Evolutionary conservation across 1,140 invertebrate species (phyloP).

Genomic region (Sycophaga agraensis): DNA sequence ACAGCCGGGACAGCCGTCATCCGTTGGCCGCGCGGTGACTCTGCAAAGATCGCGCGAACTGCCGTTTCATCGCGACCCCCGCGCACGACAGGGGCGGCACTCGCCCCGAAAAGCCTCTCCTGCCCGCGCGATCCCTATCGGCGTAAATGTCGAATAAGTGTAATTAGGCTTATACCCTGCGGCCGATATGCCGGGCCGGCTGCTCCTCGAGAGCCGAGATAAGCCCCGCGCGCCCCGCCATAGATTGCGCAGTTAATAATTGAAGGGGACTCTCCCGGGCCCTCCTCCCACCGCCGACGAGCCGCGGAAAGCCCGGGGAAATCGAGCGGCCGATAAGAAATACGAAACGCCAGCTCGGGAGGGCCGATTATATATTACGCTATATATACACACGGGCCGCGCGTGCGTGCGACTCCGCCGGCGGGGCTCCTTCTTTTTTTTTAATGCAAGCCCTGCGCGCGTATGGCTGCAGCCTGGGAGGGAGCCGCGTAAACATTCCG

Average conservation of each 20-base stretch:
- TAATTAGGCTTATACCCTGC: constrained; percentile 41
- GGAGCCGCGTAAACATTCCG: constrained; percentile 7
- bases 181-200: neutral
- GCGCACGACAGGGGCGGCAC: constrained; percentile 41
- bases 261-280: neutral
- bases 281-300: too few species aligned
- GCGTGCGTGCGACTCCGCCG: neutral
- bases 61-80: constrained; percentile 38
- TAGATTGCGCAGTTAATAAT: constrained; percentile 17
- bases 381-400: too few species aligned
- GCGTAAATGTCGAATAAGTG: constrained; percentile 47
- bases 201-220: neutral
- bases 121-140: constrained; percentile 39
- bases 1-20: constrained; percentile 9
- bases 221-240: neutral
- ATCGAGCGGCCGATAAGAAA: neutral
- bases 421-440: too few species aligned
- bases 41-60: constrained; percentile 34
- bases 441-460: too few species aligned
- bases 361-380: too few species aligned
- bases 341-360: constrained; percentile 4
- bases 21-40: constrained; percentile 40
- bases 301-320: too few species aligned
- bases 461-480: too few species aligned
- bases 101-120: too few species aligned